Base-by-base conservation (phyloP, 2,113 vertebrate genomes). In the Proterorhinus semilunaris region DNA sequence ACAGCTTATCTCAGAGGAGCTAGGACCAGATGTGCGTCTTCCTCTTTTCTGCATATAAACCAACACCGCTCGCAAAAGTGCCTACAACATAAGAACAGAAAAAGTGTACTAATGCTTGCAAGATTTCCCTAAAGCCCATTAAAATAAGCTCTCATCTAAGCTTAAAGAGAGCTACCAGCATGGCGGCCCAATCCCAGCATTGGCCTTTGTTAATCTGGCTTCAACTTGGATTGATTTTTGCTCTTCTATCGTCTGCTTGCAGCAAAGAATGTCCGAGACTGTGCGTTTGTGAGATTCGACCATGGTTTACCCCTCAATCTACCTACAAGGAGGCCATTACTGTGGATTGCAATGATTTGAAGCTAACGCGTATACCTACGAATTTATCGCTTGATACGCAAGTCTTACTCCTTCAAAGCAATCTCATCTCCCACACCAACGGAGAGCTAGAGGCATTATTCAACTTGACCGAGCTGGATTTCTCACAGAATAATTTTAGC, bases 271-370 rank as follows among this genome's bases (percentile, higher is more conserved):
- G 98, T 57, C 98, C 98, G 6, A 95, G 94, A 80, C 93, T 98
- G 27, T 99, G 98, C 9, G 95, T 99, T 0, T 99, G 98, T 54
- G 97, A 99, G 78, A 95, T 97, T 74, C 93, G 97, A 21, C 98
- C 98, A 42, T 99, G 98, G 98, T 99, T 99, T 82, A 98, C 98
- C 2, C 98, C 97, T 0, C 96, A 97, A 88, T 99, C 98, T 0
- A 96, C 96, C 0, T 99, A 99, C 91, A 93, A 95, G 84, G 97
- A 99, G 90, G 96, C 97, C 58, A 94, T 93, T 15, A 99, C 98
- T 0, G 98, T 99, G 72, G 98, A 99, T 78, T 99, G 98, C 91
- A 99, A 99, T 16, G 97, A 99, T 79, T 90, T 99, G 48, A 95
- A 96, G 52, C 87, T 99, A 69, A 96, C 94, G 8, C 93, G 90